Evolutionary conservation across 2,888 invertebrate species (phyloP), one percentile per base, ranked within the genome.

Genomic region (Cryptocheilus praepositus): DNA sequence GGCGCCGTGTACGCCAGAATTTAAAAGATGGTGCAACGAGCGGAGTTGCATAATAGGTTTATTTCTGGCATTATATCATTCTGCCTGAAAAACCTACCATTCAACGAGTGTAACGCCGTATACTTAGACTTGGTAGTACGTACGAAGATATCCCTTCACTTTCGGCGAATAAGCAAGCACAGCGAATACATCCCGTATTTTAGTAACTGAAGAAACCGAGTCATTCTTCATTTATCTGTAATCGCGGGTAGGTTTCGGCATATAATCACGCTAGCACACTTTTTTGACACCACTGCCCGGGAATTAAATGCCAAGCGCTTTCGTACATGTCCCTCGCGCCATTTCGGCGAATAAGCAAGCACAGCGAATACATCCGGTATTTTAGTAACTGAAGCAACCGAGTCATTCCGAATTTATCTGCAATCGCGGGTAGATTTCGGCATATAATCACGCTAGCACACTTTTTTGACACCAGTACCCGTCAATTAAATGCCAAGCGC

Each of bases 311-410:
- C 11, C 36, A 11, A 36, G 36, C 36, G 8, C 36, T 7, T 1
- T 36, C 36, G 36, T 11, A 36, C 36, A 36, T 36, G 36, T 36
- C 13, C 8, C 13, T 1, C 36, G 36, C 7, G 13, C 36, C 36
- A 36, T 11, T 36, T 36, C 36, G 36, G 11, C 11, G 36, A 36
- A 56, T 56, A 43, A 56, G 43, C 44, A 4, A 1, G 52, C 44
- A 5, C 43, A 1, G 13, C 56, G 54, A 18, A n/a, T 28, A n/a
- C 13, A 56, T 56, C 44, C 18, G 19, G 56, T 60, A 51, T 51
- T 70, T 72, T 67, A 73, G 61, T 67, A 70, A 73, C 59, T 53
- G 53, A 61, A 73, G 64, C 71, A 53, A 60, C 54, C 60, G 16
- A 36, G 52, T 53, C 45, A 43, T 71, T 64, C 63, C 68, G 68